Evolutionary conservation across 1,140 invertebrate genomes (phyloP).

Genomic region (Laupala kohalensis): DNA sequence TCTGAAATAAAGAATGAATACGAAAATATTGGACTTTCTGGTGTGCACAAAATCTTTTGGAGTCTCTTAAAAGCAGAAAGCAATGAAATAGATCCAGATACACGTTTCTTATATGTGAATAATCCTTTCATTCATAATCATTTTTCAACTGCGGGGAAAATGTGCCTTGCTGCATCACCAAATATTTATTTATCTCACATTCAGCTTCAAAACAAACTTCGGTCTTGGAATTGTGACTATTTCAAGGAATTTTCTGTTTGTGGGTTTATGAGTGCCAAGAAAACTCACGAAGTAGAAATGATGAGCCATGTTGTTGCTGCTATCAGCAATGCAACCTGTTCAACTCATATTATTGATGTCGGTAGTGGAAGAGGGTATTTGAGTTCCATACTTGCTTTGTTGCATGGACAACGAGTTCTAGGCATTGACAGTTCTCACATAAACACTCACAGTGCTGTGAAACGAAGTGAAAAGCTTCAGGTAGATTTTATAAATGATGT

Average conservation of each 20-base stretch:
- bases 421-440: constrained; percentile 58
- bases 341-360: constrained; percentile 55
- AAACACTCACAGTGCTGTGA: constrained; percentile 48
- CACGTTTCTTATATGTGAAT: no score
- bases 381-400: constrained; percentile 54
- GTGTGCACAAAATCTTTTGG: constrained; percentile 24
- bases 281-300: constrained; percentile 63
- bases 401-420: constrained; percentile 55
- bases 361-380: constrained; percentile 80
- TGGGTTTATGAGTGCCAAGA: constrained; percentile 66
- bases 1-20: constrained; percentile 37
- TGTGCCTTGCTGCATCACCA: constrained; percentile 21
- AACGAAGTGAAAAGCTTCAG: constrained; percentile 30
- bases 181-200: constrained; percentile 13
- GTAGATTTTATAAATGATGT: not conserved
- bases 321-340: constrained; percentile 21
- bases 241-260: constrained; percentile 9
- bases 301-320: constrained; percentile 38
- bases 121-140: constrained; percentile 16
- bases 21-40: constrained; percentile 28
- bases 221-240: constrained; percentile 2
- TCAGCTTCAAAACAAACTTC: constrained; percentile 2
- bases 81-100: not conserved
- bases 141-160: constrained; percentile 16
- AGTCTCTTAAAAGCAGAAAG: not conserved